Evolutionary conservation across 2,888 invertebrate species (phyloP).

Genomic region (Sinelater perroti): DNA sequence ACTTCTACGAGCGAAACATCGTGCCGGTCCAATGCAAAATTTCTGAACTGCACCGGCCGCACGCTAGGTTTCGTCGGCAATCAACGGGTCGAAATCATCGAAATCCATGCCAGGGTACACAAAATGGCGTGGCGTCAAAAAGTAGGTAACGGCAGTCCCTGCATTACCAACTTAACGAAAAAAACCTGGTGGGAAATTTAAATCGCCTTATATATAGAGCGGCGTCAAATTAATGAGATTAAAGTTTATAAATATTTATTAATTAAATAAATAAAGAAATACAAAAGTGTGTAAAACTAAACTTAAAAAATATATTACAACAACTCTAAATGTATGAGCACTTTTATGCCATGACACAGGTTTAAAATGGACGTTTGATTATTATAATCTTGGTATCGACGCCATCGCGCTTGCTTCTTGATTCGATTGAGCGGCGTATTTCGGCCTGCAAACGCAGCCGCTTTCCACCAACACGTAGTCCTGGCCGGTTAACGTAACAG

Average conservation of each 20-base stretch:
- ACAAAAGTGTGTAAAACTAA: conserved; percentile 26
- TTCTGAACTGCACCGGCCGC: too few species aligned
- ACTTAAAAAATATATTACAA: conserved; percentile 34
- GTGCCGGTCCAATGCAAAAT: background rate
- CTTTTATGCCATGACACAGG: conserved; percentile 34
- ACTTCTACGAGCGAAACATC: conserved; percentile 6
- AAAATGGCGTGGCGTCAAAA: conserved; percentile 56
- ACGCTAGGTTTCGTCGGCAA: conserved; percentile 19
- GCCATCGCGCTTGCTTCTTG: conserved; percentile 57
- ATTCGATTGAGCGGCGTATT: conserved; percentile 55
- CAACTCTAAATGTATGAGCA: conserved; percentile 32
- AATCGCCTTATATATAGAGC: conserved; percentile 1
- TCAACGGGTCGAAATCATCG: conserved; percentile 19
- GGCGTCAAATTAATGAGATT: background rate
- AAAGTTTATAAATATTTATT: conserved; percentile 18
- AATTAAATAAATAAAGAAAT: conserved; percentile 30
- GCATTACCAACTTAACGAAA: conserved; percentile 18
- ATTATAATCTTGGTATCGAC: conserved; percentile 57
- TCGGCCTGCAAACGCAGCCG: conserved; percentile 86
- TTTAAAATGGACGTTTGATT: conserved; percentile 13
- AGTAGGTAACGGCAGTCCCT: conserved; percentile 19
- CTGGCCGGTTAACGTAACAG: conserved; percentile 89
- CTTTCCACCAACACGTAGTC: conserved; percentile 95
- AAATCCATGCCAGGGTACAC: conserved; percentile 39
- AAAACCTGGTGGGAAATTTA: conserved; percentile 12